phyloP scores from a whole-genome alignment of 1,140 invertebrate genomes.

The Lepidotrigona ventralis region DNA sequence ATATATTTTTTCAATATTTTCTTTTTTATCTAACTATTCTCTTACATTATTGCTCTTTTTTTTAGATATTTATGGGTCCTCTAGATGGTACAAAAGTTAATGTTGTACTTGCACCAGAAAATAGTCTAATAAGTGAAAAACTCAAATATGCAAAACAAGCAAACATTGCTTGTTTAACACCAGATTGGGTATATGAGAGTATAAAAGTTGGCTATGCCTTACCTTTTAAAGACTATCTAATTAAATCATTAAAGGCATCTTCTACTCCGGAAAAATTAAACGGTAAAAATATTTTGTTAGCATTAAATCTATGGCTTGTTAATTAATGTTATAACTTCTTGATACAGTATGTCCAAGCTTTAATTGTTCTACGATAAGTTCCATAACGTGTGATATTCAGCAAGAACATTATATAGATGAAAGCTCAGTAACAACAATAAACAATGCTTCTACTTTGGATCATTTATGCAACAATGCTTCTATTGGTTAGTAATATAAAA shows the following conservation, averaged over 20 bases:
- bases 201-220: constrained; percentile 86
- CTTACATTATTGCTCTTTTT: constrained; percentile 36
- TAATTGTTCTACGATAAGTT: constrained; percentile 55
- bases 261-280: constrained; percentile 81
- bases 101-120: constrained; percentile 73
- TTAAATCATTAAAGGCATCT: constrained; percentile 80
- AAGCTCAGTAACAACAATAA: constrained; percentile 32
- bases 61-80: constrained; percentile 70
- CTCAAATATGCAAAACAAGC: constrained; percentile 88
- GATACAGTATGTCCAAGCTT: constrained; percentile 25
- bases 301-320: background rate
- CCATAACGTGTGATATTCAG: constrained; percentile 41
- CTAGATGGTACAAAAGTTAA: constrained; percentile 74
- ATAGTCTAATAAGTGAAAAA: constrained; percentile 88
- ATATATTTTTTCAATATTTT: constrained; percentile 15
- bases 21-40: constrained; percentile 4
- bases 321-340: constrained; percentile 15
- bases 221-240: constrained; percentile 84
- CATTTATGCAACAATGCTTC: constrained; percentile 22
- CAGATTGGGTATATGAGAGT: constrained; percentile 90
- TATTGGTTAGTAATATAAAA: constrained; percentile 25
- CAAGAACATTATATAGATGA: constrained; percentile 51
- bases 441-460: constrained; percentile 54
- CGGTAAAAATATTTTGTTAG: constrained; percentile 54
- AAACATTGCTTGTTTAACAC: constrained; percentile 86